Evolutionary conservation across 2,888 invertebrate species (phyloP), one percentile per base, ranked within the genome.

Genomic region (Archips xylosteana): DNA sequence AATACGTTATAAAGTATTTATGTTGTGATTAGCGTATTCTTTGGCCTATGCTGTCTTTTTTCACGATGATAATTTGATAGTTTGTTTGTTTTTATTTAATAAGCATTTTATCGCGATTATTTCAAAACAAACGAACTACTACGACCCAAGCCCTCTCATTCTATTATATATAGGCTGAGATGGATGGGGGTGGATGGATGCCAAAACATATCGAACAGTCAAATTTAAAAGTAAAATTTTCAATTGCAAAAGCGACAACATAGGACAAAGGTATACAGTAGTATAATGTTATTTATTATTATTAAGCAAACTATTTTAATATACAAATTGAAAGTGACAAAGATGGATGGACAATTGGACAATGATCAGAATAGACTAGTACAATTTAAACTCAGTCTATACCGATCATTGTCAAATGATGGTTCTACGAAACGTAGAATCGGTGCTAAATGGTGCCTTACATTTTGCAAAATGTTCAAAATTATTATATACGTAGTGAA

Each of bases 381-480:
- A 12, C 32, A 12, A 54, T 49, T 54, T 23, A 23, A 23, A 1
- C 23, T 23, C 12, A 12, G 4, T 49, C n/a, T 49, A 23, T 32
- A 5, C 13, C 13, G 32, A 63, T 32, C 32, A 13, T 45, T 34
- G 32, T 2, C 9, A 34, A 47, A 47, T 64, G 12, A 45, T 65
- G 47, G 59, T 61, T 61, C 54, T 71, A 63, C 62, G 0, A 4
- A 15, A 34, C 32, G 67, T 72, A 72, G 64, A 70, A 73, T 78
- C 86, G 88, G 88, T 88, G 88, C 88, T 88, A 87, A 80, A 76
- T 6, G 84, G 86, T 88, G 87, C 85, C 86, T 84, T 86, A 83
- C 82, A 82, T 83, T 83, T 82, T 78, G 76, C 78, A 79, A 80
- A 77, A 79, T 66, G 76, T 75, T 76, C 76, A 76, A 75, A 77